Evolutionary conservation across 2,113 vertebrate genomes (phyloP), one percentile per base, ranked within the genome.

Genomic region (Triplophysa siluroides): DNA sequence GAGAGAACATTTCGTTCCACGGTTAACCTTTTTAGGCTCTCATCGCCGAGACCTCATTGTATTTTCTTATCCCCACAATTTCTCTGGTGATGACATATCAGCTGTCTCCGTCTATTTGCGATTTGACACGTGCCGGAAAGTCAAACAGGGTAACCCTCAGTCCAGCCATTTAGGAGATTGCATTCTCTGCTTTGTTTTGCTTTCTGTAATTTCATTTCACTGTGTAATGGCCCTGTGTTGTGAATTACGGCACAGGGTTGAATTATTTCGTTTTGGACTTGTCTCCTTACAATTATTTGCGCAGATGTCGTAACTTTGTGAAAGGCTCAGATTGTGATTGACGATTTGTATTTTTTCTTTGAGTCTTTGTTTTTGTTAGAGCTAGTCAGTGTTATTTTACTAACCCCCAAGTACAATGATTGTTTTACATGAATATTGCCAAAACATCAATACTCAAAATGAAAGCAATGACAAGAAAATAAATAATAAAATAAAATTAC

Each of bases 1-100:
- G 63, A 77, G 74, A 70, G 75, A 61, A 64, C 78, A 71, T 79
- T 64, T 71, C 63, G 52, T 79, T 83, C 77, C 54, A 63, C 62
- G 70, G 50, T 79, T 67, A 68, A 52, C 26, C 38, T 78, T 85
- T 43, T 79, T 73, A 45, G 65, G 29, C 63, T 54, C 75, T 78
- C 13, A 62, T 76, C 14, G 21, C 61, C 26, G 47, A 76, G 71
- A 64, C 38, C 43, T 86, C 73, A 82, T 84, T 83, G 47, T 63
- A 16, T 79, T 45, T 29, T 65, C 63, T 33, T 45, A 68, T n/a
- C 9, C 18, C 33, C 52, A 45, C 19, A 62, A 56, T 10, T n/a
- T 66, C 29, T 56, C 19, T 19, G n/a, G 58, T 67, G 81, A 66
- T 82, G 47, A 33, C 66, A 78, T 61, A 60, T 65, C 64, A 69